Conservation (phyloP, 2,797 vertebrate genomes). For the Pangasius mekongensis region DNA sequence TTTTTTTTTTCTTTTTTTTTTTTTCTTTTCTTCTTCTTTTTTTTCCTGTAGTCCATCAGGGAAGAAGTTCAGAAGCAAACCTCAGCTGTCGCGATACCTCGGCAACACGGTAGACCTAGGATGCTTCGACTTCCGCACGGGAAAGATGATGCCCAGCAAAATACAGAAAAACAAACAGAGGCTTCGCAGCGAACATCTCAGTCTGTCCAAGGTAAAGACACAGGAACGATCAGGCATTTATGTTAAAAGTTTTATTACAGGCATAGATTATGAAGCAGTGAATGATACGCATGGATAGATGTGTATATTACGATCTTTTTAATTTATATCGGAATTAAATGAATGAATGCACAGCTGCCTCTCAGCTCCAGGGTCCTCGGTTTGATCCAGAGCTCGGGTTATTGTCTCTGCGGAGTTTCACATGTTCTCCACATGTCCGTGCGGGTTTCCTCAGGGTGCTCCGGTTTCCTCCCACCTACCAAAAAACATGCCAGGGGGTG, state of each 20-base stretch:
- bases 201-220: constrained; percentile 71
- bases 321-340: too few relatives aligned
- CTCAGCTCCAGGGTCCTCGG: neutral
- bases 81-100: constrained; percentile 92
- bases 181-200: constrained; percentile 85
- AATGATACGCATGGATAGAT: neutral
- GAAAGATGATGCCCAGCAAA: constrained; percentile 95
- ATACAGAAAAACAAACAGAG: constrained; percentile 93
- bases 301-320: too few relatives aligned
- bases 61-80: constrained; percentile 96
- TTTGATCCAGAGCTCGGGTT: neutral
- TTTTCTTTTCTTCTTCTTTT: constrained; percentile 28
- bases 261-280: neutral
- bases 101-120: constrained; percentile 90
- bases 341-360: too few relatives aligned
- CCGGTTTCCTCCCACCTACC: neutral
- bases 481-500: neutral
- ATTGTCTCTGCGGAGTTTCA: neutral
- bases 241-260: neutral
- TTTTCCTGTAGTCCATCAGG: constrained; percentile 83
- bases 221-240: neutral
- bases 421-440: neutral
- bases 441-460: neutral
- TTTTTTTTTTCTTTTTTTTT: neutral
- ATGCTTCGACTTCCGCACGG: constrained; percentile 95